Evolutionary conservation across 2,888 invertebrate species (phyloP).

Genomic region (Prenolepis imparis): DNA sequence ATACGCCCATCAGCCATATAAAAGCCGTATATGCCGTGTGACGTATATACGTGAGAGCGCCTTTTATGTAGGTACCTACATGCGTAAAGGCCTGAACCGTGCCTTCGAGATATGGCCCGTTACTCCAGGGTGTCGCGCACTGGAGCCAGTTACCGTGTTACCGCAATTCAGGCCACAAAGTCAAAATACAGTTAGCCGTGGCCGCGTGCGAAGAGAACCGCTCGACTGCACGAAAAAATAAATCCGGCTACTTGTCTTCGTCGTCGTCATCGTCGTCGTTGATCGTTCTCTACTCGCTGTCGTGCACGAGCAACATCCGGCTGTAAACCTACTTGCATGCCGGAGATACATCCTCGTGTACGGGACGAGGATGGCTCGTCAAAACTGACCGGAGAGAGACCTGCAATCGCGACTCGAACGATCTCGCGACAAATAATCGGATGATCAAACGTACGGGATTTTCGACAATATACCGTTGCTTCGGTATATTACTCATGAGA

Average conservation of each 20-base stretch:
- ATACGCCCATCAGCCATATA: conserved; percentile 66
- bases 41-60: conserved; percentile 67
- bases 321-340: conserved; percentile 76
- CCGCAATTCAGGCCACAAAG: conserved; percentile 87
- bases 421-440: conserved; percentile 69
- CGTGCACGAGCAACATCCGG: conserved; percentile 69
- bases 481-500: conserved; percentile 1
- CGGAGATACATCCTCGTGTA: conserved; percentile 49
- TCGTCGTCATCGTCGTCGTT: conserved; percentile 51
- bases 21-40: conserved; percentile 38
- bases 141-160: conserved; percentile 86
- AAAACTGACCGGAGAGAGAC: neutral
- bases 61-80: conserved; percentile 79
- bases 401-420: conserved; percentile 61
- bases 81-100: conserved; percentile 77
- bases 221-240: conserved; percentile 70
- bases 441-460: conserved; percentile 35
- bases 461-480: conserved; percentile 45
- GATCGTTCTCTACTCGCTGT: conserved; percentile 37
- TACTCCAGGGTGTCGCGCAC: conserved; percentile 85
- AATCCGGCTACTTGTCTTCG: conserved; percentile 73
- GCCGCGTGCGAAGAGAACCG: conserved; percentile 75
- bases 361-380: conserved; percentile 42
- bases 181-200: conserved; percentile 86
- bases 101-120: conserved; percentile 83